phyloP scores from a whole-genome alignment of 2,113 vertebrate species.

The Trematocara marginatum region DNA sequence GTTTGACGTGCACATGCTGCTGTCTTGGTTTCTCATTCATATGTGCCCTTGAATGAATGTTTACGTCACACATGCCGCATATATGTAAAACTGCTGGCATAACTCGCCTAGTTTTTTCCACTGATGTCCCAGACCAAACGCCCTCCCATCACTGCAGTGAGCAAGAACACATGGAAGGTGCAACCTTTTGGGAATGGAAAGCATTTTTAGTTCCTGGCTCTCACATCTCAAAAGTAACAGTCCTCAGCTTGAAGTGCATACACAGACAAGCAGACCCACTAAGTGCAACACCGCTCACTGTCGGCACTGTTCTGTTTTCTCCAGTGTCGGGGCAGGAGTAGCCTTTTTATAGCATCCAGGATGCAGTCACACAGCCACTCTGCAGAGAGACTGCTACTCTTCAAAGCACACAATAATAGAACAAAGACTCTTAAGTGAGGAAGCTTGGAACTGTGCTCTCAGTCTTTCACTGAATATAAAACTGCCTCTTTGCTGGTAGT shows the following conservation, averaged over 20 bases:
- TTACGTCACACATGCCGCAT: neutral
- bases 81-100: neutral
- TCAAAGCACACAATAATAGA: conserved; percentile 54
- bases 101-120: conserved; percentile 13
- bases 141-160: neutral
- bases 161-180: neutral
- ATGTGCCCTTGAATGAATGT: neutral
- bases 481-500: neutral
- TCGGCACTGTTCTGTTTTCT: conserved; percentile 29
- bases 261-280: conserved; percentile 14
- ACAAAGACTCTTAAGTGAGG: conserved; percentile 53
- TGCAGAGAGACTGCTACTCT: conserved; percentile 32
- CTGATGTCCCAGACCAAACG: neutral
- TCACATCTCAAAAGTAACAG: conserved; percentile 30
- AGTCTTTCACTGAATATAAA: conserved; percentile 14
- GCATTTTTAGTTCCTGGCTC: conserved; percentile 31
- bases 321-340: conserved; percentile 33
- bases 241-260: conserved; percentile 13
- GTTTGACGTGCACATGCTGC: neutral
- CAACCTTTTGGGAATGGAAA: conserved; percentile 16
- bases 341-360: conserved; percentile 55
- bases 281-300: conserved; percentile 43
- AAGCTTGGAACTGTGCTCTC: conserved; percentile 18
- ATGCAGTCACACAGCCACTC: conserved; percentile 47
- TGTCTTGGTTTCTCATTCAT: neutral